Evolutionary conservation across 2,797 vertebrate species (phyloP).

Genomic region (Acanthornis magna): DNA sequence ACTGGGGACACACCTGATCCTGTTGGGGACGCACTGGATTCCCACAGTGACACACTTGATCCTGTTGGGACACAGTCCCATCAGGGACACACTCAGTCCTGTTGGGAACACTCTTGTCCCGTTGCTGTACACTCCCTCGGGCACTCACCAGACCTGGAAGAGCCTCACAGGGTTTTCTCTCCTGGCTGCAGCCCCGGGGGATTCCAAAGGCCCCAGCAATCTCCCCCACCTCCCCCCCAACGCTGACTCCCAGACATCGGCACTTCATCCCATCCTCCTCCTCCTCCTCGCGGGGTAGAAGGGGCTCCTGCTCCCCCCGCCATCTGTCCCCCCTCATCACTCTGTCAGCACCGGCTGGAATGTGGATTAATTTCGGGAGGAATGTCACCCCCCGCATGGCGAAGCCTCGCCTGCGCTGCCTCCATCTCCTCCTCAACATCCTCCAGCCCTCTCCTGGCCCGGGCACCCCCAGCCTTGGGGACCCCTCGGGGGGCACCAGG

Average conservation of each 20-base stretch:
- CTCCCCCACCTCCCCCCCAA: background rate
- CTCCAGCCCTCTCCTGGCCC: background rate
- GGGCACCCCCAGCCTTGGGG: background rate
- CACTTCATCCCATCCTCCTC: background rate
- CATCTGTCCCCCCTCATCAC: conserved; percentile 17
- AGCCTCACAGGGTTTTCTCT: background rate
- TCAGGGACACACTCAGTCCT: background rate
- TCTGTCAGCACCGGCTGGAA: conserved; percentile 29
- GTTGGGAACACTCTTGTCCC: background rate
- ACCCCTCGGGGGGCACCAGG: background rate
- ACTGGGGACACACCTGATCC: fast-evolving
- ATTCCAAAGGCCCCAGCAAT: background rate
- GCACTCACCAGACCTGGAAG: fast-evolving
- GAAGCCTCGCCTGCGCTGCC: background rate
- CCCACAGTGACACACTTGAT: fast-evolving
- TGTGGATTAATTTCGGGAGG: conserved; percentile 44
- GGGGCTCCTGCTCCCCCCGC: background rate
- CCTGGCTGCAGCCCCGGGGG: background rate
- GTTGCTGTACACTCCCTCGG: fast-evolving
- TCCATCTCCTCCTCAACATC: background rate
- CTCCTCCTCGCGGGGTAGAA: background rate
- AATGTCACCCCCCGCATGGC: background rate
- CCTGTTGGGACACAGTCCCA: background rate
- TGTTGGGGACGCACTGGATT: fast-evolving
- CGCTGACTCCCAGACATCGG: background rate